Percentiles rank a stretch among this genome's conserved stretches.
Conservation (phyloP, 2,113 vertebrate genomes). For the Periophthalmus modestus region DNA sequence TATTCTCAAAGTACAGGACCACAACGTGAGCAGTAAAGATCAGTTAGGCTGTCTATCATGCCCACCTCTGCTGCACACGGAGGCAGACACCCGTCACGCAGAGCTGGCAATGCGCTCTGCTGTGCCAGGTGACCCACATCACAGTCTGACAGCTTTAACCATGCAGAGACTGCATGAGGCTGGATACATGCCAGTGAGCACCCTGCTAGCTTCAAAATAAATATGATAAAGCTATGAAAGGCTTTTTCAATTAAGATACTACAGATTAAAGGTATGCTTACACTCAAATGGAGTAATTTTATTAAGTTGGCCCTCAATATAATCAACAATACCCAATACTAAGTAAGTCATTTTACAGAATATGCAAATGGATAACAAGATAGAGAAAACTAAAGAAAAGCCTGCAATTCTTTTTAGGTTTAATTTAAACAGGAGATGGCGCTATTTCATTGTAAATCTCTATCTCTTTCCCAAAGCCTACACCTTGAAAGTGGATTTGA, state of each 20-base stretch:
- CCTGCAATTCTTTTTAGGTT: background rate
- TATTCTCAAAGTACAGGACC: constrained; percentile 21
- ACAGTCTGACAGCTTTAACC: constrained; percentile 25
- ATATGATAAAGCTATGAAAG: background rate
- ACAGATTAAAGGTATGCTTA: background rate
- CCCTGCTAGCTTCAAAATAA: background rate
- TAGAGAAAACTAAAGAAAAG: background rate
- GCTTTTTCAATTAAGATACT: background rate
- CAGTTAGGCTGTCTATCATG: constrained; percentile 47
- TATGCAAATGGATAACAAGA: background rate
- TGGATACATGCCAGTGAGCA: background rate
- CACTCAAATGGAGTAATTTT: background rate
- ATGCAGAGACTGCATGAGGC: constrained; percentile 2
- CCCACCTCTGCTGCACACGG: constrained; percentile 17
- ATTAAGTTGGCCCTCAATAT: background rate
- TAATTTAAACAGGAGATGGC: constrained; percentile 27
- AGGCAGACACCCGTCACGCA: constrained; percentile 31
- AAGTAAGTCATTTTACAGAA: background rate
- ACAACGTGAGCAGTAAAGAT: constrained; percentile 20
- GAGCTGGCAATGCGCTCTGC: constrained; percentile 15
- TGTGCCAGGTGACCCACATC: constrained; percentile 45
- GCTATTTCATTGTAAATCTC: background rate
- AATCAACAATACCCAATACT: background rate
- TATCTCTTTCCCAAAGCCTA: background rate
- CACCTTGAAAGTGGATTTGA: background rate